Evolutionary conservation across 2,113 vertebrate species (phyloP), one percentile per base, ranked within the genome.

Genomic region (Marmota flaviventris): DNA sequence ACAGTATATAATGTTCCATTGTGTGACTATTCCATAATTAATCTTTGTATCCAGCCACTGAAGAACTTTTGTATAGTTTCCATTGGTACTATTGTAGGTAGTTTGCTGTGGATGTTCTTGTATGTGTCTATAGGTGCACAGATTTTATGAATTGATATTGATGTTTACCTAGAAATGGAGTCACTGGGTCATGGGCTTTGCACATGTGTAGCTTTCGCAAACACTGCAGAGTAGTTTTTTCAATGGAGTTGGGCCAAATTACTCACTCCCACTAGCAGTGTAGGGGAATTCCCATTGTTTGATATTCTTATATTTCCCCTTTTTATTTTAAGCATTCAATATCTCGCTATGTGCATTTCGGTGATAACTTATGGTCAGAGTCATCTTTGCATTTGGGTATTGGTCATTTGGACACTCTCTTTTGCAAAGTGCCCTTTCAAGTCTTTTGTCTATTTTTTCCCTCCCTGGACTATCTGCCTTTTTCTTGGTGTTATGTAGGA

Each of bases 1-100:
- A 0, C 2, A 39, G 27, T 20, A 0, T 56, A 1, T 14, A 22
- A 45, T 61, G 18, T 63, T 18, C 9, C 8, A 32, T 12, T 34
- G 8, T 27, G 37, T 12, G 45, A 25, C 9, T 75, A 22, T 34
- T 34, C 27, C 45, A 70, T 45, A 61, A 17, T 11, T 16, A 39
- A 13, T 9, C 9, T 53, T 17, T 8, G 20, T 4, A 9, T 34
- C 89, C 16, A 58, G 14, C 25, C 56, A 16, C 0, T 48, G 39
- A 27, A 24, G 27, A 69, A 18, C 20, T 86, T 89, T 79, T 34
- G 25, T 2, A 7, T 22, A 14, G 39, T 87, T 92, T 76, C 34
- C 20, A 72, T 48, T 56, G 67, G 45, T 37, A 48, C 45, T 5
- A 4, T 25, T 37, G n/a, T 7, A 45, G 61, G n/a, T 17, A 45